These are phyloP conservation scores for Tachysurus fulvidraco DNA, from an alignment of 2,113 vertebrate genomes.

Conservation along the genomic window DNA sequence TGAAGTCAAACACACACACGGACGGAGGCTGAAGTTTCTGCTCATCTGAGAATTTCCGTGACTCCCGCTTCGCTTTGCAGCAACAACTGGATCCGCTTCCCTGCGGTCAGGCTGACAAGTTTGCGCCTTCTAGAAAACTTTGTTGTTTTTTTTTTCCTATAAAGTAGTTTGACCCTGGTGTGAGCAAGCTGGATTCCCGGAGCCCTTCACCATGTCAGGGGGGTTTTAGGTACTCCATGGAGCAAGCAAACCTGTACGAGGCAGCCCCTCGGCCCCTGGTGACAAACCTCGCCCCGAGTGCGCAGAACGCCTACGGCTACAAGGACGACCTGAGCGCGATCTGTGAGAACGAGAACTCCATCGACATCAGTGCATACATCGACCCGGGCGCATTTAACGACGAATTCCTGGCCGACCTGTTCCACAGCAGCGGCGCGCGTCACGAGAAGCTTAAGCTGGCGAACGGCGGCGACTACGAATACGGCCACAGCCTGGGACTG, in stretches of 20 bases:
- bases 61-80: neutral
- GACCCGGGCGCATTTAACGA: constrained; percentile 97
- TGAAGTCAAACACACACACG: constrained; percentile 20
- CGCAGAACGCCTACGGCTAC: constrained; percentile 74
- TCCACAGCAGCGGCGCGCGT: constrained; percentile 80
- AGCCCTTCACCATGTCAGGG: constrained; percentile 86
- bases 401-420: constrained; percentile 96
- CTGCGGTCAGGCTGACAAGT: neutral
- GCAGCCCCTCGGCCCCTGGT: constrained; percentile 85
- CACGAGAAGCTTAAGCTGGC: constrained; percentile 85
- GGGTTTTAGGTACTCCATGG: constrained; percentile 89
- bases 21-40: neutral
- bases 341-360: constrained; percentile 96
- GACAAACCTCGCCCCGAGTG: constrained; percentile 77
- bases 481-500: constrained; percentile 57
- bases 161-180: constrained; percentile 35
- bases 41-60: neutral
- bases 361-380: constrained; percentile 98
- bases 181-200: constrained; percentile 82
- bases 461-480: constrained; percentile 84
- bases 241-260: constrained; percentile 96
- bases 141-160: neutral
- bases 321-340: constrained; percentile 84
- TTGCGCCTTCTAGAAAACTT: neutral
- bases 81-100: neutral